Evolutionary conservation across 2,888 invertebrate species (phyloP), one percentile per base, ranked within the genome.

Genomic region (Ichneumon xanthorius): DNA sequence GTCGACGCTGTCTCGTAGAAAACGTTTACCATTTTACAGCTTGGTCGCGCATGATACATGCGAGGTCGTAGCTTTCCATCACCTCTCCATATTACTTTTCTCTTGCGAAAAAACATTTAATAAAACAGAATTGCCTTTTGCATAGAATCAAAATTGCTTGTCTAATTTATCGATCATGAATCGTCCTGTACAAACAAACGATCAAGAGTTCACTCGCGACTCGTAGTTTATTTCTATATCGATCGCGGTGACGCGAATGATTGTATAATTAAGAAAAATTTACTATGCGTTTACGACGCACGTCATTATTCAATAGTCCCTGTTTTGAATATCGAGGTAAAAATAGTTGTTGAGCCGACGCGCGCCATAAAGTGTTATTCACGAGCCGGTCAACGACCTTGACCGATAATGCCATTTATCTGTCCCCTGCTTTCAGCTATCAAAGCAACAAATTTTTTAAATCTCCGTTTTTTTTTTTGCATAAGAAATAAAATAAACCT

Each of bases 131-230:
- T 58, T 9, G 26, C 11, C 11, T 26, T 5, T n/a, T 26, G 26
- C 22, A 14, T 22, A 9, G 22, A 26, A 58, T 5, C 26, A 58
- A 33, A 30, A 63, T 63, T 2, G 4, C 63, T 0, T n/a, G 4
- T n/a, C n/a, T 3, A 63, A 63, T 30, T 33, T 30, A 33, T 16
- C 33, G 30, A 33, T 33, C 6, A 2, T 63, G 45, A 16, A 73
- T 61, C 58, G 55, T 19, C 40, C 40, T 73, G 45, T 73, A 45
- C 45, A 58, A 73, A 72, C n/a, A 72, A 73, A 58, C 40, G 40
- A 45, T 22, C 7, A 40, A 0, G 40, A 40, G 55, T 72, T 58
- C 22, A 16, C 37, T 26, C 22, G 7, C 33, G 26, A 58, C 40
- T 45, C 26, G 73, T 22, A 16, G 26, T 58, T n/a, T 61, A 61